phyloP scores from a whole-genome alignment of 2,888 invertebrate species.

The Athetis lepigone region DNA sequence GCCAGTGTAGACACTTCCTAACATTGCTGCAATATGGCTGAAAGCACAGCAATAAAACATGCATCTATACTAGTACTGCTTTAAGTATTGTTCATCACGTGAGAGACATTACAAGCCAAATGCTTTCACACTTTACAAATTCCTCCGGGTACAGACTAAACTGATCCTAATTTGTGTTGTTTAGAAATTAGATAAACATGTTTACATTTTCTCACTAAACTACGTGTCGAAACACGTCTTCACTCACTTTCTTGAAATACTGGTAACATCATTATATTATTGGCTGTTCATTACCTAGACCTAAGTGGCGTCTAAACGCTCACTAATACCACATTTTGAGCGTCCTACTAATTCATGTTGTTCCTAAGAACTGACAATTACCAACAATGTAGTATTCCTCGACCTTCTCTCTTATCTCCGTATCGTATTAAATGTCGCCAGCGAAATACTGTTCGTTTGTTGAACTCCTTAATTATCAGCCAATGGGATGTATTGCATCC shows the following conservation, averaged over 20 bases:
- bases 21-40: constrained; percentile 24
- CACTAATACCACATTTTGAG: constrained; percentile 44
- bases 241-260: constrained; percentile 29
- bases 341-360: constrained; percentile 52
- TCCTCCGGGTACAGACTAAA: constrained; percentile 18
- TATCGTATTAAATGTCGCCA: constrained; percentile 60
- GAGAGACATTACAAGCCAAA: constrained; percentile 34
- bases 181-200: constrained; percentile 28
- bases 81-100: constrained; percentile 48
- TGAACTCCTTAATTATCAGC: constrained; percentile 71
- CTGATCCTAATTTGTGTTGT: constrained; percentile 10
- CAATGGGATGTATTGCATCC: constrained; percentile 72
- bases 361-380: constrained; percentile 58
- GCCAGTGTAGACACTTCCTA: constrained; percentile 18
- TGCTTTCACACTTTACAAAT: constrained; percentile 32
- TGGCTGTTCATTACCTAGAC: constrained; percentile 26
- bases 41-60: constrained; percentile 41
- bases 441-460: constrained; percentile 65
- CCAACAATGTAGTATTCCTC: constrained; percentile 58
- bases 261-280: constrained; percentile 38
- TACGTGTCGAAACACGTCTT: constrained; percentile 17
- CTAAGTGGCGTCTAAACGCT: constrained; percentile 44
- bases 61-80: constrained; percentile 27
- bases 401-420: constrained; percentile 57
- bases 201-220: constrained; percentile 25